Evolutionary conservation across 2,113 vertebrate species (phyloP).

Genomic region (Poicephalus gulielmi): DNA sequence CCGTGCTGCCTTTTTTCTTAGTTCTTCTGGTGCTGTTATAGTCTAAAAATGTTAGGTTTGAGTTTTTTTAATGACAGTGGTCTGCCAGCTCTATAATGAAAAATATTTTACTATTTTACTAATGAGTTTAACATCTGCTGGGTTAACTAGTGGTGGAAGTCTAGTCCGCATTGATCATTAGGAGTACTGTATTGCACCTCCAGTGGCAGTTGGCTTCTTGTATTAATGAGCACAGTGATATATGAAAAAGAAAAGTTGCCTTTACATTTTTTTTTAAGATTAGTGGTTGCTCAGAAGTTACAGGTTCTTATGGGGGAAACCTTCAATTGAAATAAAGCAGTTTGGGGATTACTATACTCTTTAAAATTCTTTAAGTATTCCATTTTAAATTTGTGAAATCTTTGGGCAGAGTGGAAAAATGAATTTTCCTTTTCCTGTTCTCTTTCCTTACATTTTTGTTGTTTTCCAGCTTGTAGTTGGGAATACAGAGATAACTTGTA

Average conservation of each 20-base stretch:
- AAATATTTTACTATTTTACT: background rate
- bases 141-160: background rate
- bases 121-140: background rate
- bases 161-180: background rate
- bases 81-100: background rate
- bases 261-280: background rate
- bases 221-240: background rate
- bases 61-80: background rate
- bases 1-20: background rate
- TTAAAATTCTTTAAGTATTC: background rate
- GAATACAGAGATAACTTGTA: background rate
- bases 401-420: background rate
- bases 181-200: background rate
- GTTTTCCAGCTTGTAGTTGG: background rate
- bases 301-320: background rate
- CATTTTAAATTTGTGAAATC: background rate
- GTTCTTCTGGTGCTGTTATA: background rate
- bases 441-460: background rate
- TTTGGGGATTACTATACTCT: background rate
- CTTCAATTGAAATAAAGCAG: background rate
- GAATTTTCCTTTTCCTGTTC: rapidly evolving
- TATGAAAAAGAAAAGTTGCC: background rate
- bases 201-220: background rate
- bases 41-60: background rate
- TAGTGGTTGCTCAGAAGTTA: background rate